Evolutionary conservation across 2,797 vertebrate species (phyloP), one percentile per base, ranked within the genome.

Genomic region (Melanogrammus aeglefinus): DNA sequence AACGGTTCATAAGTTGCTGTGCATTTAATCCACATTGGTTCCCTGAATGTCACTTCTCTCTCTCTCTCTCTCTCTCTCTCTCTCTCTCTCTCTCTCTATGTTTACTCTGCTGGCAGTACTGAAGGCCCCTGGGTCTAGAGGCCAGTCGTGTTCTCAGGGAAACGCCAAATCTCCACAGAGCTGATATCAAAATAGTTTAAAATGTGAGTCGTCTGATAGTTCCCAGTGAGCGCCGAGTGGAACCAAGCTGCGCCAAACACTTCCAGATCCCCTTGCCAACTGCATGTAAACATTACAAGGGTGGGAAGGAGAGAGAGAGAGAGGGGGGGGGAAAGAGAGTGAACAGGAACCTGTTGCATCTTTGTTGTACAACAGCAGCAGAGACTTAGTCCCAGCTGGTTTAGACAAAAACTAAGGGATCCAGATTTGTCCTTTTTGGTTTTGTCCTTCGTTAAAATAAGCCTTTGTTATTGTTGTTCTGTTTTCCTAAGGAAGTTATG

Each of bases 121-220:
- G 86, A 86, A 83, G 90, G 83, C 90, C 90, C 92, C 88, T 81
- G 85, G 89, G 91, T 90, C 91, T 89, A 88, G 85, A 90, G 90
- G 88, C 88, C 76, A 88, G 88, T 86, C 86, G 81, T 78, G 87
- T 93, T 94, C 94, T 93, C 92, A 91, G 87, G 91, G 91, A 90
- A 91, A 92, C 85, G 76, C 88, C 92, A 93, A 92, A 86, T 94
- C 92, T 93, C 92, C 82, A 91, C 88, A 93, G 92, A 93, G 92
- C 88, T 88, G 81, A 91, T 93, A 94, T 94, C 91, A 91, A 92
- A 93, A 93, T 90, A 92, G 91, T 92, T 91, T 92, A 93, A 92
- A 93, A 90, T 88, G 84, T 84, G 89, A 90, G 91, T 89, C 75
- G 78, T 85, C 86, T 92, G 92, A 94, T 94, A 90, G 89, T 93